Evolutionary conservation across 2,113 vertebrate genomes (phyloP).

Genomic region (Crotalus tigris): DNA sequence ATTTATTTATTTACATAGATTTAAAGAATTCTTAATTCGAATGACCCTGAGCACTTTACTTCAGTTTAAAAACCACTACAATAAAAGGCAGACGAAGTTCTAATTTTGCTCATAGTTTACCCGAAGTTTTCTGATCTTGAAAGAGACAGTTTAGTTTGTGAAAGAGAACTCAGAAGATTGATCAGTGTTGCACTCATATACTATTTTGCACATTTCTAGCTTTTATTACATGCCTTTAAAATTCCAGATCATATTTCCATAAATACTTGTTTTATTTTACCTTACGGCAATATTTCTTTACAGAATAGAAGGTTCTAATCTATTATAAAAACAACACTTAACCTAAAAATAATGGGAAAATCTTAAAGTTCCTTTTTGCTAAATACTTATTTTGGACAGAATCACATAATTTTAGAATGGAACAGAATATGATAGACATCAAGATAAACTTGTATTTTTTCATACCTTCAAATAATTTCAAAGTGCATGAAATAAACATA

Average conservation of each 20-base stretch:
- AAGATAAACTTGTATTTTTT: neutral
- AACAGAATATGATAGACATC: neutral
- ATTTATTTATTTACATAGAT: neutral
- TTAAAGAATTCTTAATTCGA: neutral
- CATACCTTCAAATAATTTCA: neutral
- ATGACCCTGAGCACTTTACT: neutral
- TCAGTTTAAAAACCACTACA: neutral
- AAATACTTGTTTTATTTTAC: neutral
- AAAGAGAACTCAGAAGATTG: neutral
- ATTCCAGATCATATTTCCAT: neutral
- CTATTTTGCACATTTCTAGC: neutral
- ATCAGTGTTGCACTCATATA: neutral
- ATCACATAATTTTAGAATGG: neutral
- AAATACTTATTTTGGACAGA: neutral
- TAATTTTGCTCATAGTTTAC: neutral
- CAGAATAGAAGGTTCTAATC: neutral
- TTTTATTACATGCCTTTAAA: neutral
- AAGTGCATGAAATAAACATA: neutral
- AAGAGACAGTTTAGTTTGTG: neutral
- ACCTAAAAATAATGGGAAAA: neutral
- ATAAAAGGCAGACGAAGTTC: neutral
- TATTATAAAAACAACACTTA: neutral
- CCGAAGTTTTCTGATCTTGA: neutral
- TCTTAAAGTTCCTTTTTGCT: neutral
- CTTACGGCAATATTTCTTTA: neutral